Base-by-base conservation (phyloP, 2,113 vertebrate species). In the Chloebia gouldiae region DNA sequence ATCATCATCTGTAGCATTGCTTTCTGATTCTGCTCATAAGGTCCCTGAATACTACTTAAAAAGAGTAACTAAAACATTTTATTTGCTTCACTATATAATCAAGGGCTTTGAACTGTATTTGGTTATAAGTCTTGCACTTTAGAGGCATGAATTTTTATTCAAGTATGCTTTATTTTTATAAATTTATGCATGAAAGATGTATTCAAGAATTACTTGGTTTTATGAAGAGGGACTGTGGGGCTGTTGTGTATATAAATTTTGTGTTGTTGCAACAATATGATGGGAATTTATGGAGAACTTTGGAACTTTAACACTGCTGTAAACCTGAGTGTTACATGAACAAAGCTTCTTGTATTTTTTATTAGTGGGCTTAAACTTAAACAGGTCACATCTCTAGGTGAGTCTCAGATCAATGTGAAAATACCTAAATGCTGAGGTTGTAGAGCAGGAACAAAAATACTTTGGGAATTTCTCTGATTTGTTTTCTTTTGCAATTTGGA, bases 401-500 rank as follows among this genome's bases (percentile, higher is more conserved):
- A 79, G 31, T 53, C 40, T 87, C 2, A 0, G 44, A 72, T 88
- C 61, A 66, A 10, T 92, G 79, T 68, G 93, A 64, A 95, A 94
- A 90, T 90, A 90, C 78, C 75, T 90, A 69, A 93, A 88, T 65
- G 39, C 49, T 90, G 79, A 92, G 44, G 56, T 91, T 88, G 77
- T 60, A 70, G 19, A 82, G 33, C 30, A 89, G 87, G 72, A 90
- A 92, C 64, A 95, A 91, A 95, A 92, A 80, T 63, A 91, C 57
- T 65, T 64, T 68, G 86, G 86, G 88, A 88, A 79, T 65, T 73
- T 86, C 42, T 91, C 78, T 94, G 84, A 88, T 80, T 96, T 95
- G 19, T 88, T 93, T 93, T 92, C 65, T 88, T 91, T 93, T 93
- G 81, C 83, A 78, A 86, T 89, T 86, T 94, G 69, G 42, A 60